Conservation (phyloP, 2,888 invertebrate species). For the Caenorhabditis auriculariae region DNA sequence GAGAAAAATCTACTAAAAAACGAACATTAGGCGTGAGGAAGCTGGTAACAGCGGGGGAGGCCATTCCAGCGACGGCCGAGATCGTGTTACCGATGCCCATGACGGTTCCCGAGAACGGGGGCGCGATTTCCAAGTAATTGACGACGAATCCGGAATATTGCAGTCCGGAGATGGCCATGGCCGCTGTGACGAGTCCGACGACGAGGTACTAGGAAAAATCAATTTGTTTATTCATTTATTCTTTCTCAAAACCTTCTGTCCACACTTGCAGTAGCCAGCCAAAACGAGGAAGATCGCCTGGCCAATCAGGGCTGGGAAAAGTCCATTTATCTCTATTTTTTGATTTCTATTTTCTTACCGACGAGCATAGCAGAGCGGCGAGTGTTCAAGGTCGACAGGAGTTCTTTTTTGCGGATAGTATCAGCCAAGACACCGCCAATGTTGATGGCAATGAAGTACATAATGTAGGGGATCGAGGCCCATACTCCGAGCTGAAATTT, state of each 20-base stretch:
- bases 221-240: too few relatives aligned
- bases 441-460: constrained; percentile 62
- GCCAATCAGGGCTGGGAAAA: constrained; percentile 53
- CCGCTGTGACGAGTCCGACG: constrained; percentile 54
- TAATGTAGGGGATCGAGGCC: constrained; percentile 62
- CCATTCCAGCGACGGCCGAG: constrained; percentile 63
- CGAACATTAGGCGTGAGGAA: constrained; percentile 53
- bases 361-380: constrained; percentile 61
- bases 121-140: constrained; percentile 63
- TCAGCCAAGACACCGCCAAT: constrained; percentile 60
- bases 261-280: constrained; percentile 58
- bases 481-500: constrained; percentile 62
- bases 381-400: constrained; percentile 59
- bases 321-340: too few relatives aligned
- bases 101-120: constrained; percentile 54
- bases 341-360: constrained; percentile 36
- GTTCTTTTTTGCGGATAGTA: constrained; percentile 39
- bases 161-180: constrained; percentile 59
- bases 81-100: constrained; percentile 63
- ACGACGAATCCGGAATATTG: constrained; percentile 63
- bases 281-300: constrained; percentile 62
- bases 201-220: too few relatives aligned
- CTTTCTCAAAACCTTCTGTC: constrained; percentile 56
- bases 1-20: neutral
- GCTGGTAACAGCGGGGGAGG: constrained; percentile 57